Percentiles rank a stretch among this genome's conserved stretches.
phyloP scores from a whole-genome alignment of 2,797 vertebrate species.

The Thripadectes ignobilis region DNA sequence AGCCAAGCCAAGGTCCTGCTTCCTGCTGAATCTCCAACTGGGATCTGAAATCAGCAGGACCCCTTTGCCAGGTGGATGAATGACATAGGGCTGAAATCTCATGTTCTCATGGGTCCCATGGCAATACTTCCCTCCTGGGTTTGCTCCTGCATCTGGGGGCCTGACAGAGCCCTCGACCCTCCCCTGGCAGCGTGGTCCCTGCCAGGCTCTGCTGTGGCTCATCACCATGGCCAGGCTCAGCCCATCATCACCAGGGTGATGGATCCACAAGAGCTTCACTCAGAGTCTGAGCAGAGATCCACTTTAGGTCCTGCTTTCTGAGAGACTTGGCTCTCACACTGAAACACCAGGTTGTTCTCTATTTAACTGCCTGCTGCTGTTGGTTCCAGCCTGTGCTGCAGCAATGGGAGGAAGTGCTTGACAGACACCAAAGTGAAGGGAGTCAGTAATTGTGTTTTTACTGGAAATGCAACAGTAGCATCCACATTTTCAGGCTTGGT shows the following conservation, averaged over 20 bases:
- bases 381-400: neutral
- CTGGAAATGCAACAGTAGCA: neutral
- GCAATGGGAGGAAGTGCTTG: neutral
- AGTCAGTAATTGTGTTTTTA: neutral
- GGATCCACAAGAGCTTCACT: neutral
- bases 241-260: neutral
- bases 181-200: neutral
- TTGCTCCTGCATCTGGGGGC: neutral
- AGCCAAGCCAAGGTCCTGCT: neutral
- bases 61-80: fast-evolving
- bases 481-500: neutral
- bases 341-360: neutral
- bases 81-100: neutral
- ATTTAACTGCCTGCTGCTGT: neutral
- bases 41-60: neutral
- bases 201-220: neutral
- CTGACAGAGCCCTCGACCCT: neutral
- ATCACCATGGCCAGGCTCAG: neutral
- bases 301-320: neutral
- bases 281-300: neutral
- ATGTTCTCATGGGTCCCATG: fast-evolving
- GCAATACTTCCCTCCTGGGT: neutral
- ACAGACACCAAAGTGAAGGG: neutral
- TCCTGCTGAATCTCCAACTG: fast-evolving
- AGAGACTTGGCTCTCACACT: neutral